A percentile compares a stretch with the other conserved stretches of the same genome.
These are phyloP conservation scores for Tinea trinotella DNA, from an alignment of 2,888 invertebrate species.

Conservation along the genomic window DNA sequence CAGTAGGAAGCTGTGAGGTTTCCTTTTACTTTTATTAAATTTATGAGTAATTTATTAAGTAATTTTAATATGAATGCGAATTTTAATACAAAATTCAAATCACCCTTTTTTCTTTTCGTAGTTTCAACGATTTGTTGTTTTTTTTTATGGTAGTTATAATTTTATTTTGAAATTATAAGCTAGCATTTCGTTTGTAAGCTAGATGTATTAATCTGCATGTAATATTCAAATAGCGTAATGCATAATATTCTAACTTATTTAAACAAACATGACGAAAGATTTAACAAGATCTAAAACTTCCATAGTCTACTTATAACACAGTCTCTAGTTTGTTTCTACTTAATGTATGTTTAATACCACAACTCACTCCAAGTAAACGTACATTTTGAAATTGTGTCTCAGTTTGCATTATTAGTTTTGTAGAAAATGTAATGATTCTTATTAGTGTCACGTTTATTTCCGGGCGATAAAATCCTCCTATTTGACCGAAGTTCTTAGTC, in stretches of 20 bases:
- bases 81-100: background rate
- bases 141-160: too few relatives aligned
- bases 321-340: background rate
- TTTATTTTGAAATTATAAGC: too few relatives aligned
- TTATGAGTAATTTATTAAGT: slow-evolving; percentile 3
- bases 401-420: background rate
- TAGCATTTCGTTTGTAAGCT: too few relatives aligned
- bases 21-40: background rate
- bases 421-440: background rate
- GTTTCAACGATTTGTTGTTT: too few relatives aligned
- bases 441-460: slow-evolving; percentile 7
- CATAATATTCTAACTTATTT: background rate
- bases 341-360: background rate
- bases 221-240: too few relatives aligned
- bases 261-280: background rate
- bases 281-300: background rate
- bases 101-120: background rate
- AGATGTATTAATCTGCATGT: too few relatives aligned
- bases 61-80: slow-evolving; percentile 9
- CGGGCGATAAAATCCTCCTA: background rate
- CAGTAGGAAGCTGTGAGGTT: background rate
- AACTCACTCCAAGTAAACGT: background rate
- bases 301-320: background rate
- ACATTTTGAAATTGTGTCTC: background rate
- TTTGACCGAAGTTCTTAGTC: slow-evolving; percentile 8